These are phyloP conservation scores for Spialia ferax DNA, from an alignment of 2,888 invertebrate species.

Conservation along the genomic window DNA sequence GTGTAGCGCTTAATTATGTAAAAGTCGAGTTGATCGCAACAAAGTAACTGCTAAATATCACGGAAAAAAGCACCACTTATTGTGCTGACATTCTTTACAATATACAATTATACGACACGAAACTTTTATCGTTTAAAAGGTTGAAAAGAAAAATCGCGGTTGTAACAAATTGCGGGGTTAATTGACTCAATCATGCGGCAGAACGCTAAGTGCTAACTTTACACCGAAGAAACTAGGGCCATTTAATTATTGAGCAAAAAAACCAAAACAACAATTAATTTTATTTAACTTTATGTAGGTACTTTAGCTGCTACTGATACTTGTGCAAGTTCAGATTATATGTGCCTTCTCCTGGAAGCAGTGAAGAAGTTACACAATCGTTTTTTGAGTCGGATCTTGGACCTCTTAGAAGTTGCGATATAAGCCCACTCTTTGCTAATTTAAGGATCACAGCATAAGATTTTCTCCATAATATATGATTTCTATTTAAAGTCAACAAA, in stretches of 20 bases:
- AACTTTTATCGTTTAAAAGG: conserved; percentile 21
- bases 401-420: no score
- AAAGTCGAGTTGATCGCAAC: conserved; percentile 28
- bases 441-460: no score
- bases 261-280: background rate
- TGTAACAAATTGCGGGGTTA: conserved; percentile 37
- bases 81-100: conserved; percentile 36
- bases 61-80: conserved; percentile 29
- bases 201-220: conserved; percentile 25
- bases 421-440: no score
- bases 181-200: conserved; percentile 36
- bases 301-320: background rate
- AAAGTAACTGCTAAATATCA: conserved; percentile 37
- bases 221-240: conserved; percentile 9
- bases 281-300: no score
- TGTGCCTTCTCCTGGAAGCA: no score
- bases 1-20: conserved; percentile 31
- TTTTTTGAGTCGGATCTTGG: no score
- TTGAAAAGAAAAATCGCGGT: conserved; percentile 32
- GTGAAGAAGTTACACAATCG: no score
- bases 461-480: no score
- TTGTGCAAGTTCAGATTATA: background rate
- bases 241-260: conserved; percentile 17
- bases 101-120: conserved; percentile 38
- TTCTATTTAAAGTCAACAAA: no score